Percentiles rank a stretch among this genome's conserved stretches.
Conservation (phyloP, 2,113 vertebrate genomes). For the Theristicus caerulescens region DNA sequence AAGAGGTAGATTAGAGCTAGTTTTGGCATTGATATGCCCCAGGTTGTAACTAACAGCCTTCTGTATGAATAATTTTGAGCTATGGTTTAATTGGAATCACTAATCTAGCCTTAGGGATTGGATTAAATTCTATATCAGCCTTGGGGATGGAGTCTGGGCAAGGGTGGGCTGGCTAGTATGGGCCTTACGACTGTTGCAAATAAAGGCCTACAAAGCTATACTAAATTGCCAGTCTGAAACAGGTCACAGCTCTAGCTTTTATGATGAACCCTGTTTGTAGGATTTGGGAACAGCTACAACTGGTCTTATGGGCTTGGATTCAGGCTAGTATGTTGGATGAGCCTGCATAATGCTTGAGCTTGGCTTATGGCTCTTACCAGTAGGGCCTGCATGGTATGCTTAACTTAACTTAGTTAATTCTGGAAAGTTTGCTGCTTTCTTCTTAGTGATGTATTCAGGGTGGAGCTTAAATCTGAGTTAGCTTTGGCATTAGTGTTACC, state of each 20-base stretch:
- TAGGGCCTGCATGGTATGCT: background rate
- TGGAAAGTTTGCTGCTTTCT: background rate
- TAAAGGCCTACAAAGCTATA: background rate
- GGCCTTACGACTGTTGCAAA: background rate
- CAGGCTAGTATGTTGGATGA: background rate
- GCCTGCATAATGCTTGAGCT: background rate
- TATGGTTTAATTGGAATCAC: background rate
- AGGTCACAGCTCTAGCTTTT: background rate
- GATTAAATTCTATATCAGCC: background rate
- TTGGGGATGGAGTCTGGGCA: background rate
- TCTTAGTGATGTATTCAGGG: background rate
- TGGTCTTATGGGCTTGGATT: background rate
- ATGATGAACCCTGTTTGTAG: background rate
- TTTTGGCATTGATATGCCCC: background rate
- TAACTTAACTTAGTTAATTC: background rate
- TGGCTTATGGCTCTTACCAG: background rate
- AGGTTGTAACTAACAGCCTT: background rate
- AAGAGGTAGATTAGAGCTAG: background rate
- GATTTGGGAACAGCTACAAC: background rate
- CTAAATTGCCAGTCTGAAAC: background rate
- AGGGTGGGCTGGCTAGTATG: background rate
- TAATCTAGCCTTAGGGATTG: background rate
- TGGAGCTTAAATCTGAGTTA: background rate
- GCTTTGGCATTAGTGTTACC: background rate
- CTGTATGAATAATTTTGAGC: background rate